These are phyloP conservation scores for Mesorhabditis belari DNA, from an alignment of 2,888 invertebrate genomes.

Conservation along the genomic window DNA sequence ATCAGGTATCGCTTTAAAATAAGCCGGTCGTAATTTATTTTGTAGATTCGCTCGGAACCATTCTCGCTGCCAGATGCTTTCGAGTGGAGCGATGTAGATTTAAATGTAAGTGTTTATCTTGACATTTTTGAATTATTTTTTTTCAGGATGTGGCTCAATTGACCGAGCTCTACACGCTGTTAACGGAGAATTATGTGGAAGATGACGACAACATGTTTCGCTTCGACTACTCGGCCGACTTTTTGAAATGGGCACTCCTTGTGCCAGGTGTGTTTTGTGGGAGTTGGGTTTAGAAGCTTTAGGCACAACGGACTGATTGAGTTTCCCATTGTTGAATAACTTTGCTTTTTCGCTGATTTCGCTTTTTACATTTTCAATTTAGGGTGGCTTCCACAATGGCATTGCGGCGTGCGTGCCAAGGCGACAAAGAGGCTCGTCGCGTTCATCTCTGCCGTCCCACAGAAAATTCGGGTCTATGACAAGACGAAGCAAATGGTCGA, in stretches of 20 bases:
- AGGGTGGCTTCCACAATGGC: constrained; percentile 93
- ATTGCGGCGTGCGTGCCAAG: constrained; percentile 87
- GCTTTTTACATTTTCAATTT: constrained; percentile 66
- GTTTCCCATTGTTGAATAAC: no score
- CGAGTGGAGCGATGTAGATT: constrained; percentile 89
- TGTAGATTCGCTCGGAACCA: constrained; percentile 79
- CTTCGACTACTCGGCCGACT: constrained; percentile 95
- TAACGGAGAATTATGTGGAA: constrained; percentile 98
- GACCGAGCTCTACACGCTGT: constrained; percentile 83
- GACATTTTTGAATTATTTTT: no score
- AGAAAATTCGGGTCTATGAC: constrained; percentile 76
- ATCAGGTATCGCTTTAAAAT: constrained; percentile 2
- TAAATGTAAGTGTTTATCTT: constrained; percentile 53
- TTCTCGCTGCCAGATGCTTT: constrained; percentile 89
- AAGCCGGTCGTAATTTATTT: constrained; percentile 35
- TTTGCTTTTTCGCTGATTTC: no score
- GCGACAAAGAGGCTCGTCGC: constrained; percentile 89
- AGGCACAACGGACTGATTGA: no score
- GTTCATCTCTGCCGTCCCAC: constrained; percentile 96
- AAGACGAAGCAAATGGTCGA: constrained; percentile 44
- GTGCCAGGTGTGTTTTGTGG: constrained; percentile 1
- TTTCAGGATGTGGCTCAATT: constrained; percentile 57
- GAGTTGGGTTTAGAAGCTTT: no score
- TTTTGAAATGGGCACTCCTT: constrained; percentile 77
- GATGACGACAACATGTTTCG: constrained; percentile 99